Percentiles rank a stretch among this genome's conserved stretches.
Evolutionary conservation across 1,140 invertebrate genomes (phyloP).

Genomic region (Drosophila eugracilis): DNA sequence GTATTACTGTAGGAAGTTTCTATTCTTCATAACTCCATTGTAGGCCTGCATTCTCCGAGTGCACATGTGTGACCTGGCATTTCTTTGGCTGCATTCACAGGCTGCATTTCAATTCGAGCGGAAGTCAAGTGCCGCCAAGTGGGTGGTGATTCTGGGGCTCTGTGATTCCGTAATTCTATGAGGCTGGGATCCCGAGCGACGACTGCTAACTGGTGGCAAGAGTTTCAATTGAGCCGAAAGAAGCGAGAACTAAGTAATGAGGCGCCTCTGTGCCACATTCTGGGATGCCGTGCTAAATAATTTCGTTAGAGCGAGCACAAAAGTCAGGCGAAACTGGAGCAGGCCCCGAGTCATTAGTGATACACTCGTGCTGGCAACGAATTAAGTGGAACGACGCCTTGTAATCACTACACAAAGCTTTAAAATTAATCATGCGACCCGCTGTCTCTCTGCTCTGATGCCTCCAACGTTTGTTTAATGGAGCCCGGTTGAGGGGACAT

Average conservation of each 20-base stretch:
- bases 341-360: slow-evolving; percentile 52
- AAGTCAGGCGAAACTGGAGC: slow-evolving; percentile 56
- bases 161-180: not conserved
- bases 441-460: slow-evolving; percentile 14
- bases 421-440: slow-evolving; percentile 75
- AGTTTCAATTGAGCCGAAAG: slow-evolving; percentile 61
- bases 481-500: slow-evolving; percentile 41
- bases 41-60: not conserved
- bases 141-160: slow-evolving; percentile 32
- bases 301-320: slow-evolving; percentile 62
- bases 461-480: slow-evolving; percentile 60
- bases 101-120: slow-evolving; percentile 72
- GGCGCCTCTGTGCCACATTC: slow-evolving; percentile 32
- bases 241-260: slow-evolving; percentile 58
- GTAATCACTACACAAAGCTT: slow-evolving; percentile 64
- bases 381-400: slow-evolving; percentile 48
- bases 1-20: too few relatives aligned
- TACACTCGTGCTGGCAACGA: slow-evolving; percentile 26
- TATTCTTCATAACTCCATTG: too few relatives aligned
- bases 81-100: slow-evolving; percentile 53
- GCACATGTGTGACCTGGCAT: slow-evolving; percentile 20
- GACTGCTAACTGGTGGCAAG: slow-evolving; percentile 32
- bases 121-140: slow-evolving; percentile 68
- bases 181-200: too few relatives aligned
- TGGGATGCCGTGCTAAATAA: slow-evolving; percentile 61